Evolutionary conservation across 2,113 vertebrate species (phyloP), one percentile per base, ranked within the genome.

Genomic region (Triplophysa tibetana): DNA sequence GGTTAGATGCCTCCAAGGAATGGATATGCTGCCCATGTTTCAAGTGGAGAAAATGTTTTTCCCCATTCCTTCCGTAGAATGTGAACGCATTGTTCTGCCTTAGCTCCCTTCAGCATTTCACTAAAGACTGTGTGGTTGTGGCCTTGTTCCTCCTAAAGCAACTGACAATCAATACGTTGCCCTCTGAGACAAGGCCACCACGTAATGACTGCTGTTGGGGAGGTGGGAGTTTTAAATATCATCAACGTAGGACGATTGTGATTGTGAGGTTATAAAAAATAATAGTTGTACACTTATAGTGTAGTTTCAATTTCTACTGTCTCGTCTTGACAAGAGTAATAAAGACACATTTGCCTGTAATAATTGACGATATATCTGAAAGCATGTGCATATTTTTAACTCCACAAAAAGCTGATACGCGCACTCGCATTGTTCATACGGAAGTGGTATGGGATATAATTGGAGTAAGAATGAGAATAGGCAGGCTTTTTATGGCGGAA

Each of bases 171-270:
- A 96, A 90, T 91, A 92, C 93, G 90, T 91, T 92, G 90, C 85
- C 89, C 89, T 88, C 85, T 67, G 89, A 88, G 43, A 92, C 89
- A 88, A 87, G 91, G 92, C 92, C 94, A 95, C 94, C 94, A 96
- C 94, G 60, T 90, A 93, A 94, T 93, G 94, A 92, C 93, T 93
- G 73, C 43, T 75, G 41, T 75, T 93, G 91, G 92, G 5, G 92
- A 90, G 89, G 86, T 93, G 92, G 91, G 94, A 93, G 94, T 95
- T 94, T 95, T 94, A 95, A 95, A 96, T 94, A 92, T 93, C 94
- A 94, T 92, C 92, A 90, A 89, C 91, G 93, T 92, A 92, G 93
- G 89, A 93, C 94, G 94, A 95, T 94, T 95, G 6, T 38, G 33
- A 38, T 38, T 38, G 33, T 38, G 33, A 38, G 33, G 33, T 38